These are phyloP conservation scores for Caenorhabditis sinica DNA, from an alignment of 2,888 invertebrate genomes.

Conservation along the genomic window DNA sequence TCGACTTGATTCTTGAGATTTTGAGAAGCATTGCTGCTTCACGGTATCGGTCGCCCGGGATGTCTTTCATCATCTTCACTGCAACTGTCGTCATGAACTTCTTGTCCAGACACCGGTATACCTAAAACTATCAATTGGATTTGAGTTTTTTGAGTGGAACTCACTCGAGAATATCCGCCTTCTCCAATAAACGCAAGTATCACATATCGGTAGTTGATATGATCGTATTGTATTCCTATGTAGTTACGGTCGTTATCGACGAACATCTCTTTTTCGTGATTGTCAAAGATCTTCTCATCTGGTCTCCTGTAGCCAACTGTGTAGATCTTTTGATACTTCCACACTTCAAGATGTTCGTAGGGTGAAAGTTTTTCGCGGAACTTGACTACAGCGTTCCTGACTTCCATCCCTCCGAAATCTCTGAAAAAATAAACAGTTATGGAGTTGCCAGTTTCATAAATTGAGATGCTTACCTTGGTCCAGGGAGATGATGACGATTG, in stretches of 20 bases:
- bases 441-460: too few species aligned
- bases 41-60: neutral
- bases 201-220: neutral
- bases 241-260: neutral
- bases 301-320: too few species aligned
- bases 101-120: neutral
- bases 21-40: neutral
- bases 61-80: conserved; percentile 7
- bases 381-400: too few species aligned
- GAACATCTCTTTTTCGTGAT: neutral
- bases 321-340: too few species aligned
- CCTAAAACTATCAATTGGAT: neutral
- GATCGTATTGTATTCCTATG: neutral
- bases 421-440: too few species aligned
- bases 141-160: neutral
- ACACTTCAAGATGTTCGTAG: too few species aligned
- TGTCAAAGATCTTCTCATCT: neutral
- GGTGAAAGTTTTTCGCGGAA: too few species aligned
- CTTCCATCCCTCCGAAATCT: too few species aligned
- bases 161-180: conserved; percentile 20
- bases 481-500: too few species aligned
- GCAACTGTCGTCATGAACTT: neutral
- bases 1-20: neutral
- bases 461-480: too few species aligned
- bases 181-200: neutral